Conservation (phyloP, 2,113 vertebrate genomes). For the Tinamus guttatus region DNA sequence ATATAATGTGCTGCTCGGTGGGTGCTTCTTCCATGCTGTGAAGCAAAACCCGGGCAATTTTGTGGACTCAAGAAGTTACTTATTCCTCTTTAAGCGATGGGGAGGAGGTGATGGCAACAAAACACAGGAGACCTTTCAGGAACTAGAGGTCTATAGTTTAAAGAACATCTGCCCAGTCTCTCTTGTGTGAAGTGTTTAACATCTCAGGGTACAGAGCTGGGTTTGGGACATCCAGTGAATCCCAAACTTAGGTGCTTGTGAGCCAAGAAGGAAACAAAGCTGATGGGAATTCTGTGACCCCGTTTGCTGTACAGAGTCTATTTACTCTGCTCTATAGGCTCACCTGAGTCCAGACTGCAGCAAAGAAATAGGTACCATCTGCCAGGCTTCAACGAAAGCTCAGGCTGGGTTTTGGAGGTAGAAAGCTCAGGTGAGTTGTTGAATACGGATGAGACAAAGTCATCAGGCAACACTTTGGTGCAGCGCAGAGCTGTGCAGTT, state of each 20-base stretch:
- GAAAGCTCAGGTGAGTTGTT: not conserved
- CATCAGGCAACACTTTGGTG: not conserved
- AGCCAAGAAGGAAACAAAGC: not conserved
- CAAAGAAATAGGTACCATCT: not conserved
- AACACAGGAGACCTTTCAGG: not conserved
- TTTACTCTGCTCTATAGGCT: not conserved
- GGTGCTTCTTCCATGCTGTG: not conserved
- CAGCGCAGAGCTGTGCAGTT: not conserved
- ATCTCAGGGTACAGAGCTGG: not conserved
- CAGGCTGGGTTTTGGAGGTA: not conserved
- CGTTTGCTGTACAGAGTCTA: not conserved
- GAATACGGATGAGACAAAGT: accelerated
- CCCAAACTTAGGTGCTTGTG: not conserved
- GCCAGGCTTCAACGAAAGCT: not conserved
- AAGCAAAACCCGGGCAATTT: not conserved
- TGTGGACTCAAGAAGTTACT: not conserved
- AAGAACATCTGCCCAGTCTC: not conserved
- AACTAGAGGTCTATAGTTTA: not conserved
- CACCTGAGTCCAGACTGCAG: not conserved
- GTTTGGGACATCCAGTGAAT: not conserved
- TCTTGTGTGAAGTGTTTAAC: not conserved
- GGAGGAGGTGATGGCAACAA: not conserved
- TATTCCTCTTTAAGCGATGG: not conserved
- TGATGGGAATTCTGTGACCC: not conserved
- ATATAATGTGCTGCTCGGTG: not conserved